These are phyloP conservation scores for Gambusia affinis DNA, from an alignment of 2,113 vertebrate species.

Conservation along the genomic window DNA sequence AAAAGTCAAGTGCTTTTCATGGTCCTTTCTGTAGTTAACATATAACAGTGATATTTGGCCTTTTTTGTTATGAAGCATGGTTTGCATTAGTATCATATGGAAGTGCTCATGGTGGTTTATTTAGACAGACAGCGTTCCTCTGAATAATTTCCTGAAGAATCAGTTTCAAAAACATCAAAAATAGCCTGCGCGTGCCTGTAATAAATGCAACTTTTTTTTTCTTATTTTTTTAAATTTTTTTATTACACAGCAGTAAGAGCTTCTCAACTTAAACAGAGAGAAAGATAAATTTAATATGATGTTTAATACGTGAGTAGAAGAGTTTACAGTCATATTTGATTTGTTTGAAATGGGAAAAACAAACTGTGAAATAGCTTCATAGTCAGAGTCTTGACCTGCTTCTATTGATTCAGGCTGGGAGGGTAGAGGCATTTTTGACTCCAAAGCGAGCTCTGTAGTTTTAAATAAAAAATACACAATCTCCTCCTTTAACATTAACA, in stretches of 20 bases:
- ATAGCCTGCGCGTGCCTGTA: conserved; percentile 19
- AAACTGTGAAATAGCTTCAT: conserved; percentile 5
- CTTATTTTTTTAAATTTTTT: no score
- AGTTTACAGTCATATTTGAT: conserved; percentile 24
- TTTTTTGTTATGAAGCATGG: conserved; percentile 54
- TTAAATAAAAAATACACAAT: background rate
- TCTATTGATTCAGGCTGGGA: conserved; percentile 1
- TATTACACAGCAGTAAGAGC: background rate
- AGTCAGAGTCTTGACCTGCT: background rate
- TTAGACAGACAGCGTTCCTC: conserved; percentile 54
- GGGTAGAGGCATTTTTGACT: background rate
- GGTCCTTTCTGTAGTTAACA: conserved; percentile 29
- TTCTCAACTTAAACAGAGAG: conserved; percentile 19
- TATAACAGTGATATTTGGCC: conserved; percentile 49
- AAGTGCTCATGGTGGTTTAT: conserved; percentile 50
- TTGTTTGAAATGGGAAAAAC: conserved; percentile 12
- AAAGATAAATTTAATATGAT: conserved; percentile 24
- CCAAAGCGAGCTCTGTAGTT: background rate
- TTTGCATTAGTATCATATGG: conserved; percentile 70
- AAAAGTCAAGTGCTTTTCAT: conserved; percentile 27
- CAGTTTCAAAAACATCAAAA: conserved; percentile 53
- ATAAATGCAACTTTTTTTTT: conserved; percentile 2
- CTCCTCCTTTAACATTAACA: no score
- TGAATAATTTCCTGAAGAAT: conserved; percentile 69
- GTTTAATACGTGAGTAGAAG: conserved; percentile 8